Percentiles rank a stretch among this genome's conserved stretches.
These are phyloP conservation scores for Luperina nickerlii DNA, from an alignment of 2,888 invertebrate species.

Conservation along the genomic window DNA sequence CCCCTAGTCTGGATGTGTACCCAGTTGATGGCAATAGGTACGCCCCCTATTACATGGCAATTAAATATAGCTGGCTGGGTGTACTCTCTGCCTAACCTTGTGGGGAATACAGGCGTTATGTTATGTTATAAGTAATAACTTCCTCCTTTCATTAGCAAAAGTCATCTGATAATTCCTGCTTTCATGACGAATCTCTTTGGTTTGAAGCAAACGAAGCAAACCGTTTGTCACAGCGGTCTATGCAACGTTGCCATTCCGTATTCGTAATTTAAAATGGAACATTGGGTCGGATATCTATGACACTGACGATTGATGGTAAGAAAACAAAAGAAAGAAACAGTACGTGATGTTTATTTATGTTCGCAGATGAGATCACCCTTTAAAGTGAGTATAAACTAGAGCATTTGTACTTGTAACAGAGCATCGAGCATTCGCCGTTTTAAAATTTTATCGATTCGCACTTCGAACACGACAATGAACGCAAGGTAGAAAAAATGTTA, in stretches of 20 bases:
- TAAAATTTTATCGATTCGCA: too few species aligned
- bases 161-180: not conserved
- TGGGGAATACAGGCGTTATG: not conserved
- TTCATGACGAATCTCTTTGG: not conserved
- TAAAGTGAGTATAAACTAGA: too few species aligned
- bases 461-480: too few species aligned
- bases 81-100: not conserved
- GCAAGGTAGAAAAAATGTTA: too few species aligned
- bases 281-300: not conserved
- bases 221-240: too few species aligned
- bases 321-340: not conserved
- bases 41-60: not conserved
- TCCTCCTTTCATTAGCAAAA: not conserved
- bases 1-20: not conserved
- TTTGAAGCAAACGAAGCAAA: not conserved
- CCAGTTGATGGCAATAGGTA: not conserved
- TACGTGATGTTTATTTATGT: not conserved
- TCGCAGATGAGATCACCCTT: too few species aligned
- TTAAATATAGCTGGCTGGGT: not conserved
- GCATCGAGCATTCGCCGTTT: too few species aligned
- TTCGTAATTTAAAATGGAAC: not conserved
- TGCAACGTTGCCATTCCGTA: not conserved
- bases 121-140: not conserved
- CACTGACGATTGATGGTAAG: not conserved
- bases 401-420: too few species aligned